A percentile compares a stretch with the other conserved stretches of the same genome.
These are phyloP conservation scores for Physocephala rufipes DNA, from an alignment of 2,888 invertebrate species.

Conservation along the genomic window DNA sequence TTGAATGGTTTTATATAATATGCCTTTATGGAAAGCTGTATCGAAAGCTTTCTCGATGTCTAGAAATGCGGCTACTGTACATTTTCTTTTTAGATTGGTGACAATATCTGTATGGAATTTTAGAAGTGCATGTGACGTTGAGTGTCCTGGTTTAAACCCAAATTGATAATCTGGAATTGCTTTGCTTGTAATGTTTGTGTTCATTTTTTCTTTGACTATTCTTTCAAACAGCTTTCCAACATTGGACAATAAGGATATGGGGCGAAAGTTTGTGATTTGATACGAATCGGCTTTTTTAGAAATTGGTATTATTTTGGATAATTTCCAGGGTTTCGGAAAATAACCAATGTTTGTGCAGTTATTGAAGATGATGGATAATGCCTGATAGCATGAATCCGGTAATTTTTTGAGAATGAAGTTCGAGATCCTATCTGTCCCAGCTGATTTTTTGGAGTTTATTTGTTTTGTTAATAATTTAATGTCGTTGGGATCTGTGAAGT, in stretches of 20 bases:
- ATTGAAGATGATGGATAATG: constrained; percentile 30
- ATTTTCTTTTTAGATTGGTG: constrained; percentile 15
- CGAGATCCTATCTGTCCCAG: constrained; percentile 21
- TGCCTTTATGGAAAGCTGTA: constrained; percentile 32
- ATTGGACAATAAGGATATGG: too few species aligned
- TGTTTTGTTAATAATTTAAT: too few species aligned
- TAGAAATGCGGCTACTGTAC: constrained; percentile 31
- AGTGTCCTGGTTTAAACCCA: neutral
- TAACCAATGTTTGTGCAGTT: constrained; percentile 34
- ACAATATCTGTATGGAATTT: constrained; percentile 38
- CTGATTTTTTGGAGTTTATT: too few species aligned
- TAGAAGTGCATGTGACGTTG: constrained; percentile 13
- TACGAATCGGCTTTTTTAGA: neutral
- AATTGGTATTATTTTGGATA: constrained; percentile 17
- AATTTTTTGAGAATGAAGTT: constrained; percentile 32
- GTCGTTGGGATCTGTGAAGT: too few species aligned
- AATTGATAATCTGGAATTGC: neutral
- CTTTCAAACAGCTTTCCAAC: neutral
- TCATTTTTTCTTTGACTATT: neutral
- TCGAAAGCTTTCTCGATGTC: constrained; percentile 38
- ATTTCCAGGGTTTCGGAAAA: constrained; percentile 16
- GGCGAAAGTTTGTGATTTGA: neutral
- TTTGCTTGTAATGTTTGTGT: neutral
- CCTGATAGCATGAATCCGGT: constrained; percentile 9
- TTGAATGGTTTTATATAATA: constrained; percentile 19